Percentiles rank a stretch among this genome's conserved stretches.
phyloP scores from a whole-genome alignment of 2,113 vertebrate genomes.

The Eurypyga helias region DNA sequence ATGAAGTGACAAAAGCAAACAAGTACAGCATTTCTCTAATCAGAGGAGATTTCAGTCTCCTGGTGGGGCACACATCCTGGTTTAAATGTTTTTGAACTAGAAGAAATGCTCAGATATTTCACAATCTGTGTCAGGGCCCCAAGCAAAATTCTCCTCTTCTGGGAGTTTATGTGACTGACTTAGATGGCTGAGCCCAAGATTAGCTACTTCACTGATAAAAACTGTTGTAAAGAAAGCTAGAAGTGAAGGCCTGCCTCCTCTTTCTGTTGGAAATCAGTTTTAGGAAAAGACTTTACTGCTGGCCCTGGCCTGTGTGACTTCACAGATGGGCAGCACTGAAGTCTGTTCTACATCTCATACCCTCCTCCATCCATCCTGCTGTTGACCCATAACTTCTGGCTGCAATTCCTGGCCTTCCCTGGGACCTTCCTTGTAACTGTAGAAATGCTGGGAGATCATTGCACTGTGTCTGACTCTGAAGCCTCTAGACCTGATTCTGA shows the following conservation, averaged over 20 bases:
- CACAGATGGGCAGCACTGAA: neutral
- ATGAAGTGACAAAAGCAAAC: neutral
- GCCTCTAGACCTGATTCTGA: neutral
- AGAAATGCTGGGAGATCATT: neutral
- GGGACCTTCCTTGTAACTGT: neutral
- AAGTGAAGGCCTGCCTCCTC: neutral
- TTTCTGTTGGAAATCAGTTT: neutral
- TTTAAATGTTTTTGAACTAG: neutral
- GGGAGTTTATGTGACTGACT: neutral
- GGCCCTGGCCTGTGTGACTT: neutral
- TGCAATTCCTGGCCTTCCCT: neutral
- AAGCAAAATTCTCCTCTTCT: neutral
- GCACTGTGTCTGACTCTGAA: neutral
- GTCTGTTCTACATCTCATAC: fast-evolving
- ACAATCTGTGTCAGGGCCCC: neutral
- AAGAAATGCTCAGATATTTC: neutral
- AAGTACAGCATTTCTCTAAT: neutral
- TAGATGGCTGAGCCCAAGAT: neutral
- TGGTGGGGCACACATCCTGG: fast-evolving
- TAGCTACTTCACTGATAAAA: neutral
- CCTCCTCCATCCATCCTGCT: neutral
- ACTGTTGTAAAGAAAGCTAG: neutral
- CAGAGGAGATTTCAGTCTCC: neutral
- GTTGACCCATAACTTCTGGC: neutral
- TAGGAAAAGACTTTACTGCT: neutral